A percentile compares a stretch with the other conserved stretches of the same genome.
These are phyloP conservation scores for Hyalella azteca DNA, from an alignment of 2,888 invertebrate genomes.

Conservation along the genomic window DNA sequence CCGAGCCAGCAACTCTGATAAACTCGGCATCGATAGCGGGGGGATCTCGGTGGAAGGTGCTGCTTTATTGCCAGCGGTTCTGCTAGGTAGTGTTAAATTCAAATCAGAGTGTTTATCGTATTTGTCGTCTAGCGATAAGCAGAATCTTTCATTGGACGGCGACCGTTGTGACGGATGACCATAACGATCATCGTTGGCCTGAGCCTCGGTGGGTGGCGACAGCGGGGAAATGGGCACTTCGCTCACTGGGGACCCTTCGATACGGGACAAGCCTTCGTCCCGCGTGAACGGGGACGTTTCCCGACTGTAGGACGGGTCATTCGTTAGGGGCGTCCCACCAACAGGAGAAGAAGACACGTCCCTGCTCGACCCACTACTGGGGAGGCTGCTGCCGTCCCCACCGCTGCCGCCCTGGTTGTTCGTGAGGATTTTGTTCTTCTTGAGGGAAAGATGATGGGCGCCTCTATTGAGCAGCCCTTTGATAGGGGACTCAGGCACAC, in stretches of 20 bases:
- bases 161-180: too few relatives aligned
- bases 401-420: background rate
- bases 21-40: background rate
- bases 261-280: background rate
- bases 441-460: slow-evolving; percentile 3
- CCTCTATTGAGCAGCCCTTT: slow-evolving; percentile 16
- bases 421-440: background rate
- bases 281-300: background rate
- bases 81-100: too few relatives aligned
- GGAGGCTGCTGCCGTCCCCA: background rate
- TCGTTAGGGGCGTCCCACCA: background rate
- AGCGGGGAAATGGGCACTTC: too few relatives aligned
- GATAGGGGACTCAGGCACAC: slow-evolving; percentile 18
- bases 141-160: too few relatives aligned
- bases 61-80: background rate
- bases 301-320: background rate
- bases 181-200: too few relatives aligned
- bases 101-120: too few relatives aligned
- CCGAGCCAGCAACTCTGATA: slow-evolving; percentile 23
- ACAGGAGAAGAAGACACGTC: background rate
- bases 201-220: too few relatives aligned
- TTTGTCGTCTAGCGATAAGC: too few relatives aligned
- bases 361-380: background rate
- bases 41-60: slow-evolving; percentile 7
- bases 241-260: background rate